Evolutionary conservation across 2,888 invertebrate genomes (phyloP).

Genomic region (Anthrax anthrax): DNA sequence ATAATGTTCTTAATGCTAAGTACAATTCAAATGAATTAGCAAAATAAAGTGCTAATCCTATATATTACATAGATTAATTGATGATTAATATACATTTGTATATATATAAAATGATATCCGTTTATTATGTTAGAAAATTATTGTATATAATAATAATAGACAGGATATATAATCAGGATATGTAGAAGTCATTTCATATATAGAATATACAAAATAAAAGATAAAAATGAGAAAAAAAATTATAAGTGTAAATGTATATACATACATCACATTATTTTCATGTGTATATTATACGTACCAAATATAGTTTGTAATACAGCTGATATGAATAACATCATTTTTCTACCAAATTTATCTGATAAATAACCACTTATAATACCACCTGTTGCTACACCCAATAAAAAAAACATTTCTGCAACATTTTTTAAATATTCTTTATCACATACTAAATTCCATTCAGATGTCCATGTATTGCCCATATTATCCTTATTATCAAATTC

Average conservation of each 20-base stretch:
- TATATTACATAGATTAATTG: background rate
- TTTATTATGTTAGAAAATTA: too few species aligned
- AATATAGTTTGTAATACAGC: slow-evolving; percentile 52
- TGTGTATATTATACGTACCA: slow-evolving; percentile 32
- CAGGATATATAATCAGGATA: too few species aligned
- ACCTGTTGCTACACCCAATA: slow-evolving; percentile 61
- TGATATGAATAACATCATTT: slow-evolving; percentile 57
- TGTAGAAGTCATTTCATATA: too few species aligned
- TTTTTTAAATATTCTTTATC: slow-evolving; percentile 52
- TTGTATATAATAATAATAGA: too few species aligned
- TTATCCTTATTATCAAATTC: slow-evolving; percentile 40
- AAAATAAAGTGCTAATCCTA: slow-evolving; percentile 49
- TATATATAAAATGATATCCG: too few species aligned
- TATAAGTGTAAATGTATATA: background rate
- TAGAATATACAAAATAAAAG: background rate
- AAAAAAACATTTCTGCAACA: slow-evolving; percentile 62
- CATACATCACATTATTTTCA: background rate
- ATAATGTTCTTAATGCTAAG: slow-evolving; percentile 49
- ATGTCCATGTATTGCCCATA: slow-evolving; percentile 51
- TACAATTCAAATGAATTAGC: slow-evolving; percentile 57
- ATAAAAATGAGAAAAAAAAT: background rate
- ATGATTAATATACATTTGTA: too few species aligned
- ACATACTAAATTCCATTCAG: slow-evolving; percentile 65
- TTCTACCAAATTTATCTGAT: slow-evolving; percentile 68
- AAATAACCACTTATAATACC: slow-evolving; percentile 66